Base-by-base conservation (phyloP, 2,888 invertebrate species). In the Diaprepes abbreviatus region DNA sequence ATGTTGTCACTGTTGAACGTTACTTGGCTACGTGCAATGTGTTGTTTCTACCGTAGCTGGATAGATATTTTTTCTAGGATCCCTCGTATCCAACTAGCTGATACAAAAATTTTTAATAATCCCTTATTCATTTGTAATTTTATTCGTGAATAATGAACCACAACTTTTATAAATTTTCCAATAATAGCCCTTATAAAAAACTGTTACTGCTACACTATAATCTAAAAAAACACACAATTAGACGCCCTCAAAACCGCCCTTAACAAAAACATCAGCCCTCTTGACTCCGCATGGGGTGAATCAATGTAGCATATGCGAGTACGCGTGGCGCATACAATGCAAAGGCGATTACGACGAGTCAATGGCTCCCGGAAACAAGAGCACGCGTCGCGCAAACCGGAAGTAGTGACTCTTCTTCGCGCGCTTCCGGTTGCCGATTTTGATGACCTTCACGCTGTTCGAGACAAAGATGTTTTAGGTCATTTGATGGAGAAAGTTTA, bases 311-410 rank as follows among this genome's bases (percentile, higher is more conserved):
- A 78, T 78, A 79, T 74, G 76, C 67, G 63, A 72, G 68, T 38
- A 67, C 63, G 67, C 62, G 62, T 58, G 58, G 62, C 70, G 72
- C 74, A 62, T 54, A 69, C 66, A 63, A 71, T 45, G 65, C 43
- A 31, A 16, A 3, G 43, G 54, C 43, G 66, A 67, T 60, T 80
- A 79, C 76, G 79, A 79, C 77, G 79, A 82, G 81, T 81, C 81
- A 80, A 82, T 81, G 80, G 79, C 70, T 71, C 74, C 76, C 78
- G 81, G 82, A 82, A 79, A 76, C 71, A 64, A 60, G 74, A 76
- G 78, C 63, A 62, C 74, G 75, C 75, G 74, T 71, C 71, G 64
- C 62, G 71, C 66, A 64, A 58, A 72, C 70, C 76, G 78, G 78
- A 78, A 73, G 74, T 66, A 66, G 48, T 63, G 72, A 65, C 73